These are phyloP conservation scores for Aethes cnicana DNA, from an alignment of 2,888 invertebrate genomes.

Conservation along the genomic window DNA sequence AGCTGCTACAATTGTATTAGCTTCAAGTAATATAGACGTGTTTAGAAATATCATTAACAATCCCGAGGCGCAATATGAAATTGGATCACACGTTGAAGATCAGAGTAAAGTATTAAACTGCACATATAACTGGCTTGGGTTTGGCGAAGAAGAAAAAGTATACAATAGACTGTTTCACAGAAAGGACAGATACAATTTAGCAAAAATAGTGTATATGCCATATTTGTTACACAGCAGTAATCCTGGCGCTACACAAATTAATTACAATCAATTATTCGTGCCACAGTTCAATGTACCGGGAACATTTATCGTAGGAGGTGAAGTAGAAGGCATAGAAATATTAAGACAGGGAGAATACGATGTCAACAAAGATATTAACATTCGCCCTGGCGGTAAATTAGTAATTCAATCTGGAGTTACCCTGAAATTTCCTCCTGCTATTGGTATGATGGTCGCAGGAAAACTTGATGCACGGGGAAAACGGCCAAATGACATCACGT, in stretches of 20 bases:
- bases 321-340: slow-evolving; percentile 94
- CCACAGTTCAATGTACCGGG: slow-evolving; percentile 89
- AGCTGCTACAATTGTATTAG: slow-evolving; percentile 95
- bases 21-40: slow-evolving; percentile 94
- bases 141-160: slow-evolving; percentile 87
- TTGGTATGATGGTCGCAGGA: slow-evolving; percentile 98
- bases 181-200: slow-evolving; percentile 96
- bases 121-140: slow-evolving; percentile 96
- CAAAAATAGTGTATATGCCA: slow-evolving; percentile 94
- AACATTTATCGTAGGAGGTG: slow-evolving; percentile 91
- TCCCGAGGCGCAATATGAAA: slow-evolving; percentile 94
- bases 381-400: slow-evolving; percentile 95
- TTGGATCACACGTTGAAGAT: slow-evolving; percentile 96
- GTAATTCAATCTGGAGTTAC: slow-evolving; percentile 94
- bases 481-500: slow-evolving; percentile 89
- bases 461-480: slow-evolving; percentile 91
- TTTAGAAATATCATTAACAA: slow-evolving; percentile 96
- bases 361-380: slow-evolving; percentile 96
- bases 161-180: slow-evolving; percentile 90
- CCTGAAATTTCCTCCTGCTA: slow-evolving; percentile 93
- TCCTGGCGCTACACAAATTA: slow-evolving; percentile 92
- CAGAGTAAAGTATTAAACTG: slow-evolving; percentile 97
- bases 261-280: slow-evolving; percentile 88
- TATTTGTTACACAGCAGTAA: slow-evolving; percentile 95
- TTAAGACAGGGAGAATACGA: slow-evolving; percentile 92